Percentiles rank a stretch among this genome's conserved stretches.
phyloP scores from a whole-genome alignment of 2,797 vertebrate species.

The Kryptolebias ocellatus region DNA sequence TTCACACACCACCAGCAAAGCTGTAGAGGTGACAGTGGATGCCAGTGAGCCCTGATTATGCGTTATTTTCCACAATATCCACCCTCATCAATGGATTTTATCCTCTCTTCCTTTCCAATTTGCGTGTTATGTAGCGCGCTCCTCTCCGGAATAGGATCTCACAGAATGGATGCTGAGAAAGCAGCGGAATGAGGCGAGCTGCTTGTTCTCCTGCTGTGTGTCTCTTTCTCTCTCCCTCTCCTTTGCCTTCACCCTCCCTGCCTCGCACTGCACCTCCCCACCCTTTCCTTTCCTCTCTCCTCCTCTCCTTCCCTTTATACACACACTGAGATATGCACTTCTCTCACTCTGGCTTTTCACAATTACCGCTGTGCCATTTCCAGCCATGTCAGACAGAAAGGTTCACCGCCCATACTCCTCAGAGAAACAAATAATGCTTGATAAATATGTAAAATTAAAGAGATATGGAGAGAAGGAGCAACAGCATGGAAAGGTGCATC shows the following conservation, averaged over 20 bases:
- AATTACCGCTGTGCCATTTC: constrained; percentile 77
- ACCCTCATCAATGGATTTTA: constrained; percentile 53
- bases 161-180: constrained; percentile 77
- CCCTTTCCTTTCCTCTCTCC: constrained; percentile 65
- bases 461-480: constrained; percentile 59
- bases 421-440: constrained; percentile 69
- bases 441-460: constrained; percentile 70
- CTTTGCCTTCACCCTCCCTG: constrained; percentile 44
- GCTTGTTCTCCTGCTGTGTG: constrained; percentile 52
- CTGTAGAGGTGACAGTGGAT: constrained; percentile 35
- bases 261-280: constrained; percentile 66
- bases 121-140: constrained; percentile 52
- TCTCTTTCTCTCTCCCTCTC: constrained; percentile 44
- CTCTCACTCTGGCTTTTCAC: constrained; percentile 68
- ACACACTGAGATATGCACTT: constrained; percentile 43
- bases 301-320: constrained; percentile 49
- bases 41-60: constrained; percentile 30
- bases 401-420: constrained; percentile 68
- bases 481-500: constrained; percentile 41
- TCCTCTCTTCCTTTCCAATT: constrained; percentile 46
- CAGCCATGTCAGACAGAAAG: constrained; percentile 73
- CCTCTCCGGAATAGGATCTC: constrained; percentile 60
- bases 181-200: constrained; percentile 71
- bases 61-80: constrained; percentile 64
- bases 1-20: constrained; percentile 67